Evolutionary conservation across 2,113 vertebrate genomes (phyloP).

Genomic region (Cichladusa arquata): DNA sequence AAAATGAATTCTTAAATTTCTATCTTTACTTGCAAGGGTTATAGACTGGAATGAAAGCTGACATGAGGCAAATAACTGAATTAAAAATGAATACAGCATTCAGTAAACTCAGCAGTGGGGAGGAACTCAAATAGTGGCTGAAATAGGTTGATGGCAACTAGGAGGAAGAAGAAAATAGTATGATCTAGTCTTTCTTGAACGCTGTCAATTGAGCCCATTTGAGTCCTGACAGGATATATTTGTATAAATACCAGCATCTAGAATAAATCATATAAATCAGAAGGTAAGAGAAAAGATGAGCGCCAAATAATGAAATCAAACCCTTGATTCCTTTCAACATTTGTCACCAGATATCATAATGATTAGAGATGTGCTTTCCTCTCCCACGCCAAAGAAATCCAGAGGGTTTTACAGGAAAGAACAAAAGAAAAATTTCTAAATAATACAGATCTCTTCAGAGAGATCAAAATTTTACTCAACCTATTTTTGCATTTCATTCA

Average conservation of each 20-base stretch:
- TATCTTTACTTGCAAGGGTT: background rate
- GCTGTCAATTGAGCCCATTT: background rate
- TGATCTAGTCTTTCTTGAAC: background rate
- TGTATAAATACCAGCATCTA: background rate
- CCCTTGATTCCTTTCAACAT: background rate
- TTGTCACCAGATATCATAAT: background rate
- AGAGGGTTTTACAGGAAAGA: background rate
- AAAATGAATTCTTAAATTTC: background rate
- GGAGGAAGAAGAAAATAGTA: background rate
- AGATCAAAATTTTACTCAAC: background rate
- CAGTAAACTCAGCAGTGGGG: background rate
- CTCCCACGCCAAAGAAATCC: background rate
- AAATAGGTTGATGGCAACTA: background rate
- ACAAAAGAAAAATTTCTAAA: background rate
- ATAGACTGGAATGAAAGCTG: background rate
- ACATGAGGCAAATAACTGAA: background rate
- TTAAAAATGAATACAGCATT: background rate
- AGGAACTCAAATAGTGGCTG: background rate
- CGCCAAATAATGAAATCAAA: background rate
- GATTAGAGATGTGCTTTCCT: background rate
- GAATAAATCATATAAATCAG: background rate
- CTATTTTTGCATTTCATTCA: background rate
- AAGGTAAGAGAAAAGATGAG: background rate
- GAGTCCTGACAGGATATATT: background rate
- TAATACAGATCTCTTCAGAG: background rate